Conservation (phyloP, 2,113 vertebrate genomes). For the Philantomba maxwellii region DNA sequence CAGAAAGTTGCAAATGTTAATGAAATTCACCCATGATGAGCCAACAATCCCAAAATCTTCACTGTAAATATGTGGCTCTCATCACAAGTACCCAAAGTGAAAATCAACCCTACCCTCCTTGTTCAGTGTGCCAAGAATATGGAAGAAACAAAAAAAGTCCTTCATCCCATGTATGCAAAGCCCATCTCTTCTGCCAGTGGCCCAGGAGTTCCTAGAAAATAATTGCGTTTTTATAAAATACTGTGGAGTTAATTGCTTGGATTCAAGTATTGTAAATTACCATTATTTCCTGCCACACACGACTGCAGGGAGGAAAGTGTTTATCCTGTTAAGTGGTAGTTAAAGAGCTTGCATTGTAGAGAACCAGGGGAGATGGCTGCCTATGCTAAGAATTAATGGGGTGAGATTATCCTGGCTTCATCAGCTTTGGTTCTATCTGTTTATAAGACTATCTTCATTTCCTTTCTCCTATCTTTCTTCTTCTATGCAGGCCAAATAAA, state of each 20-base stretch:
- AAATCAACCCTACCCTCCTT: neutral
- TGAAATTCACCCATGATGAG: slow-evolving; percentile 42
- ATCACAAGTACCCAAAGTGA: neutral
- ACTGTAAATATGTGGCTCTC: neutral
- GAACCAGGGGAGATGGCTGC: slow-evolving; percentile 17
- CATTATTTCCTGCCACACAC: slow-evolving; percentile 69
- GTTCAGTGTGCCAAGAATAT: neutral
- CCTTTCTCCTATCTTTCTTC: neutral
- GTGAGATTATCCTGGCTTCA: neutral
- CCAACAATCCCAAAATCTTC: neutral
- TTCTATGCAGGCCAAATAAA: neutral
- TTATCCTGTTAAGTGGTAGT: slow-evolving; percentile 72
- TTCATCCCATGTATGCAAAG: neutral
- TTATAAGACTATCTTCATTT: neutral
- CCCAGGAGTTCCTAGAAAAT: slow-evolving; percentile 63
- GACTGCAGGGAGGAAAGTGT: slow-evolving; percentile 67
- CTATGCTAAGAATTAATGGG: slow-evolving; percentile 21
- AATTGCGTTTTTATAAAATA: slow-evolving; percentile 73
- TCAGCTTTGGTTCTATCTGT: neutral
- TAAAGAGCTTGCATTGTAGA: slow-evolving; percentile 54
- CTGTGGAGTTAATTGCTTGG: slow-evolving; percentile 73
- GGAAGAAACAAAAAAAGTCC: neutral
- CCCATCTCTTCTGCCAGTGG: slow-evolving; percentile 48
- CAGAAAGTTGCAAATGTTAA: slow-evolving; percentile 2
- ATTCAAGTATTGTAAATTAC: slow-evolving; percentile 76